Percentiles rank a stretch among this genome's conserved stretches.
phyloP scores from a whole-genome alignment of 2,888 invertebrate species.

The Leucophora obtusa region DNA sequence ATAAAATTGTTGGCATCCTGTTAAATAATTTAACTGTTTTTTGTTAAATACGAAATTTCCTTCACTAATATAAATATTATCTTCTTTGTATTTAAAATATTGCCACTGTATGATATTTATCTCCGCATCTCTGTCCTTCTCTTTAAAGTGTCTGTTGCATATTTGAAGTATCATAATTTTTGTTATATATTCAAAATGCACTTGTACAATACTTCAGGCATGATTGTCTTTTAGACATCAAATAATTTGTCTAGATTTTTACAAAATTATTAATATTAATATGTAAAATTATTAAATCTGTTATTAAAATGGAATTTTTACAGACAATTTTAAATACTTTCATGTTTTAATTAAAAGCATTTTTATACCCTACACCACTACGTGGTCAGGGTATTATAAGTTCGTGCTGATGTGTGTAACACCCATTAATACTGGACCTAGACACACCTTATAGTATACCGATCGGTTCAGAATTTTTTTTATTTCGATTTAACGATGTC shows the following conservation, averaged over 20 bases:
- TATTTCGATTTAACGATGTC: too few relatives aligned
- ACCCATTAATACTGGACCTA: too few relatives aligned
- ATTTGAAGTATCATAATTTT: conserved; percentile 59
- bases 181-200: conserved; percentile 51
- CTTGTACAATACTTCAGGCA: conserved; percentile 58
- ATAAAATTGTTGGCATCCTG: neutral
- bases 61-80: conserved; percentile 39
- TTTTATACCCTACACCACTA: too few relatives aligned
- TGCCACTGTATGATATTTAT: neutral
- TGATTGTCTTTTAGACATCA: conserved; percentile 61
- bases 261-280: neutral
- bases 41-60: neutral
- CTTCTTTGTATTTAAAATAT: neutral
- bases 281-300: neutral
- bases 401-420: too few relatives aligned
- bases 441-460: too few relatives aligned
- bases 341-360: too few relatives aligned
- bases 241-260: conserved; percentile 13
- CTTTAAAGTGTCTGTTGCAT: conserved; percentile 49
- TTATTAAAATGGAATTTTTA: neutral
- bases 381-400: too few relatives aligned
- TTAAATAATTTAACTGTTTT: too few relatives aligned
- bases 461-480: too few relatives aligned
- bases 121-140: conserved; percentile 16
- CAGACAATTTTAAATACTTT: neutral